Conservation (phyloP, 2,797 vertebrate species). For the Microctenopoma steveboyesi region DNA sequence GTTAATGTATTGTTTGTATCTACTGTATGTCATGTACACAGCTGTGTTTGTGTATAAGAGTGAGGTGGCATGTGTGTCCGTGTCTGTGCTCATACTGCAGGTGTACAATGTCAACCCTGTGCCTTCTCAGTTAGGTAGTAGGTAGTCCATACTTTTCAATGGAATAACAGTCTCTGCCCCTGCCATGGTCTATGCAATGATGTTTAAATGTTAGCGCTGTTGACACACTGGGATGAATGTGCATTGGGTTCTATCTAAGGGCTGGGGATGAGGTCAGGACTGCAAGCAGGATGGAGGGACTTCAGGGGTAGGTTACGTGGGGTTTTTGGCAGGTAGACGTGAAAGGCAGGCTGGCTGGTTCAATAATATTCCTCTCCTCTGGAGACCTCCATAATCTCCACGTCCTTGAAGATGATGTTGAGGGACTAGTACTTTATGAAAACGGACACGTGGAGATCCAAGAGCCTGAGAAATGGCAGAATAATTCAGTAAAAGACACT, state of each 20-base stretch:
- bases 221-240: constrained; percentile 45
- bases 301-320: constrained; percentile 50
- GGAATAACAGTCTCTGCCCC: constrained; percentile 75
- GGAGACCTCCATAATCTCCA: constrained; percentile 39
- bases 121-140: constrained; percentile 61
- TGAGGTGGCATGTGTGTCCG: constrained; percentile 6
- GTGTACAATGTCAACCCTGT: constrained; percentile 64
- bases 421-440: constrained; percentile 57
- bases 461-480: constrained; percentile 51
- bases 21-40: constrained; percentile 30
- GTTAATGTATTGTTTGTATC: constrained; percentile 44
- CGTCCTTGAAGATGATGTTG: constrained; percentile 56
- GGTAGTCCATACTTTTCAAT: constrained; percentile 49
- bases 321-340: constrained; percentile 59
- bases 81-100: constrained; percentile 66
- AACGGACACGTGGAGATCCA: constrained; percentile 49
- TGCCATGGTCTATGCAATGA: constrained; percentile 60
- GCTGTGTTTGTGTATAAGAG: constrained; percentile 21
- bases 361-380: constrained; percentile 39
- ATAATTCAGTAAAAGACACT: neutral
- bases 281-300: constrained; percentile 40
- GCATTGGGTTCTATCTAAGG: constrained; percentile 59
- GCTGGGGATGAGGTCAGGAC: constrained; percentile 43
- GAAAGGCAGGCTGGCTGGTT: constrained; percentile 68
- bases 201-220: constrained; percentile 52